phyloP scores from a whole-genome alignment of 2,113 vertebrate species.

The Hemibagrus wyckioides region DNA sequence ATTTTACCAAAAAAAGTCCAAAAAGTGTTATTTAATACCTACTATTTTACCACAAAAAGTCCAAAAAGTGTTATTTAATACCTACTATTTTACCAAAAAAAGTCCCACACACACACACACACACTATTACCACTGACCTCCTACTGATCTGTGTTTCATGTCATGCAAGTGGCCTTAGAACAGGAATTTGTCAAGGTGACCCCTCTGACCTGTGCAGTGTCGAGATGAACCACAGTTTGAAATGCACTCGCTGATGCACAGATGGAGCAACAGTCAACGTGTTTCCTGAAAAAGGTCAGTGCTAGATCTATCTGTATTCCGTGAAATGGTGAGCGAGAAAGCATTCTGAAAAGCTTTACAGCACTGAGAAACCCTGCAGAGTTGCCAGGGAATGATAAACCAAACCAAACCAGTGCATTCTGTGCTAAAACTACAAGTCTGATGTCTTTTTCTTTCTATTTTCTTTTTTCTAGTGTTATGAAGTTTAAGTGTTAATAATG shows the following conservation, averaged over 20 bases:
- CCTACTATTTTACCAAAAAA: not conserved
- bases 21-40: too few species aligned
- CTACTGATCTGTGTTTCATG: constrained; percentile 8
- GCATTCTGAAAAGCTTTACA: not conserved
- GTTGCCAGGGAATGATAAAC: not conserved
- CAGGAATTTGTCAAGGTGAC: constrained; percentile 38
- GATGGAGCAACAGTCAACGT: not conserved
- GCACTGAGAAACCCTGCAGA: not conserved
- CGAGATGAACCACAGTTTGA: not conserved
- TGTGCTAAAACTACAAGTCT: not conserved
- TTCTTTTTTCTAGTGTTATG: not conserved
- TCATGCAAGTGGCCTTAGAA: constrained; percentile 48
- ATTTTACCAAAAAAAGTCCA: too few species aligned
- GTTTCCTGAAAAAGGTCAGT: not conserved
- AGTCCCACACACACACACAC: not conserved
- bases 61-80: not conserved
- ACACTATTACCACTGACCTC: not conserved
- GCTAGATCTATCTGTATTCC: not conserved
- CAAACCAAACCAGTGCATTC: not conserved
- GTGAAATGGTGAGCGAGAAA: not conserved
- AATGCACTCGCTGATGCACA: not conserved
- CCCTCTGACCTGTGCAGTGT: not conserved
- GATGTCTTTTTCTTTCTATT: not conserved
- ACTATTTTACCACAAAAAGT: too few species aligned
- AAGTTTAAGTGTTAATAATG: not conserved